Base-by-base conservation (phyloP, 2,113 vertebrate species). In the Pangasianodon hypophthalmus region DNA sequence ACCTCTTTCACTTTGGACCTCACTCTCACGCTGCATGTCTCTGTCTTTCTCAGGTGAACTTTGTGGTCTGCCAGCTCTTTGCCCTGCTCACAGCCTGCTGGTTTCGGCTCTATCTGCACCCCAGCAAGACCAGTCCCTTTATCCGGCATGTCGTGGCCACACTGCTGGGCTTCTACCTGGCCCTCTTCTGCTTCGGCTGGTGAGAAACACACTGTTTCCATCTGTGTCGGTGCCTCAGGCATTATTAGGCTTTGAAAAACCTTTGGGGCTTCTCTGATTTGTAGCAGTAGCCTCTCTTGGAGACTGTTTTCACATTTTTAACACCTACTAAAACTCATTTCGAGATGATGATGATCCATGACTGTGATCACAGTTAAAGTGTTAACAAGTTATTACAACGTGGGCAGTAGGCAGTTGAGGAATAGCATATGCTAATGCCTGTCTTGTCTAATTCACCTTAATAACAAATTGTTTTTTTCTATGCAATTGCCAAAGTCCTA, bases 151-250 rank as follows among this genome's bases (percentile, higher is more conserved):
- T 98, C 92, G 98, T 99, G 91, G 98, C 98, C 89, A 99, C 97
- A 6, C 96, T 99, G 90, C 93, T 99, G 96, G 98, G 98, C 94
- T 97, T 99, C 95, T 99, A 99, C 95, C 96, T 99, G 96, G 98
- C 98, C 93, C 96, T 99, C 93, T 99, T 99, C 97, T 99, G 98
- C 96, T 99, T 99, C 92, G 98, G 98, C 96, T 99, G 98, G 98
- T 99, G 96, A 98, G 98, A 97, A 80, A 62, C 37, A 8, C 41
- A 16, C 11, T 88, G 58, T 85, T 46, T 75, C 32, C 24, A 26
- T 87, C 32, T 91, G 32, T 46, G 32, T 71, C 26, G 19, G 16
- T 87, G 86, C 52, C 10, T 83, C 26, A 21, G 56, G 24, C 0
- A 0, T 46, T 14, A 44, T 44, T 46, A 29, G 32, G 32, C 54